phyloP scores from a whole-genome alignment of 2,797 vertebrate species.

The Luscinia megarhynchos region DNA sequence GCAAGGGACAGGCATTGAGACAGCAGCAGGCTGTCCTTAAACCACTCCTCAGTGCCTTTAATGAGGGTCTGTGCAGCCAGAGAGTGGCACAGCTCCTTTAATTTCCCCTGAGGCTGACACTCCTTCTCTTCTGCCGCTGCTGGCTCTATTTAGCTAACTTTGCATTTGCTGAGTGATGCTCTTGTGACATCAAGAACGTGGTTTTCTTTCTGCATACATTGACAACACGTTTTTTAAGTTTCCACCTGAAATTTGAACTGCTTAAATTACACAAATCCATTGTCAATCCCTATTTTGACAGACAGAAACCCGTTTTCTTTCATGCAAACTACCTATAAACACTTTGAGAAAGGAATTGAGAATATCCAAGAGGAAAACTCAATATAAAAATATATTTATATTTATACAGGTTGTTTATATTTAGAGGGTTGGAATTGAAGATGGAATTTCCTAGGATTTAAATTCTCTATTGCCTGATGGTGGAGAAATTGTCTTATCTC shows the following conservation, averaged over 20 bases:
- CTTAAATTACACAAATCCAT: not conserved
- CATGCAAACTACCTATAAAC: not conserved
- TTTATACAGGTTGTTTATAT: not conserved
- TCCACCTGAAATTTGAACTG: not conserved
- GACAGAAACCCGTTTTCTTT: not conserved
- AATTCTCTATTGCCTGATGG: not conserved
- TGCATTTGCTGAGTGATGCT: not conserved
- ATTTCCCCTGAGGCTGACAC: constrained; percentile 1
- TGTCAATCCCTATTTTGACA: not conserved
- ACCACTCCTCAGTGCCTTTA: not conserved
- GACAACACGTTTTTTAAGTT: not conserved
- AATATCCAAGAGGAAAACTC: not conserved
- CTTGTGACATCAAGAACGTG: not conserved
- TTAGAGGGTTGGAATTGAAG: not conserved
- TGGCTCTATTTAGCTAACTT: not conserved
- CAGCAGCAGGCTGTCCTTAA: not conserved
- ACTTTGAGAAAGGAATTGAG: not conserved
- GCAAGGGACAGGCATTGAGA: not conserved
- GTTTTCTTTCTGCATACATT: not conserved
- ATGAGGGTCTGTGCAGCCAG: not conserved
- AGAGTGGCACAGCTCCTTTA: not conserved
- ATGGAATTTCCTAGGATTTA: not conserved
- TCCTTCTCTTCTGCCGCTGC: not conserved
- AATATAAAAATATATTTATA: not conserved
- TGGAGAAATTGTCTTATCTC: not conserved